These are phyloP conservation scores for Nemapogon koenigi DNA, from an alignment of 2,888 invertebrate genomes.

Conservation along the genomic window DNA sequence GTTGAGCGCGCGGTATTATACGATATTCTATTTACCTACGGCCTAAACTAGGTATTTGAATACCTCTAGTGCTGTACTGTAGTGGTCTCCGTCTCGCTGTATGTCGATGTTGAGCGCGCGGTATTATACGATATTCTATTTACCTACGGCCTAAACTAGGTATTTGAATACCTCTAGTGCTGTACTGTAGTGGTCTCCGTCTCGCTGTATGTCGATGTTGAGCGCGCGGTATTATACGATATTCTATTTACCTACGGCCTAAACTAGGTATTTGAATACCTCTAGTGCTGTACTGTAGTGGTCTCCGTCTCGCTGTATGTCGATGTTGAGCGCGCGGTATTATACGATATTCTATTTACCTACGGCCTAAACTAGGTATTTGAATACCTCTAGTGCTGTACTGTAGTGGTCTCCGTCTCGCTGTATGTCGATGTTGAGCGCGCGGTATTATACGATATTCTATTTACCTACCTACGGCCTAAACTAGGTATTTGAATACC, in stretches of 20 bases:
- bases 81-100: too few relatives aligned
- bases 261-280: constrained; percentile 5
- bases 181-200: not conserved
- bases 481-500: constrained; percentile 5
- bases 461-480: constrained; percentile 7
- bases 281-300: too few relatives aligned
- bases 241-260: constrained; percentile 8
- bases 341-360: constrained; percentile 4
- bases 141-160: constrained; percentile 6
- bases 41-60: constrained; percentile 52
- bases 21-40: constrained; percentile 36
- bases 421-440: not conserved
- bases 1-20: too few relatives aligned
- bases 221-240: not conserved
- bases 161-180: constrained; percentile 6
- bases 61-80: too few relatives aligned
- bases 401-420: not conserved
- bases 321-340: not conserved
- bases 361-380: constrained; percentile 5
- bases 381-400: too few relatives aligned
- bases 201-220: not conserved
- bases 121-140: constrained; percentile 1
- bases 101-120: too few relatives aligned
- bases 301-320: not conserved
- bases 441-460: not conserved